Conservation (phyloP, 2,888 invertebrate genomes). For the Lasioglossum figueresi region DNA sequence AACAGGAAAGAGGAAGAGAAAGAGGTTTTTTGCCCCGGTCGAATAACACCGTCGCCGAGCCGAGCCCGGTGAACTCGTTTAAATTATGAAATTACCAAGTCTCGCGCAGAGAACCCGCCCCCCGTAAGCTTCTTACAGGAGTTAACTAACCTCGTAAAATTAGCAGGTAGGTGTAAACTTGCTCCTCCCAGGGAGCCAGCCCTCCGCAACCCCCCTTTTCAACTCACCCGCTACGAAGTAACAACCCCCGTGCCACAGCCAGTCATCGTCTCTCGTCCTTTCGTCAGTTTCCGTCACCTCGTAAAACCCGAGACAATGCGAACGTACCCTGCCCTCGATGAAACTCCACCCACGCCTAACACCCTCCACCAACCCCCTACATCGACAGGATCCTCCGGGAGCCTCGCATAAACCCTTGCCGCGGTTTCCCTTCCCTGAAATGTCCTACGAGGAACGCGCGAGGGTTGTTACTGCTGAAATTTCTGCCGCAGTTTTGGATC, state of each 20-base stretch:
- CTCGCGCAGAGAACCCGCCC: conserved; percentile 57
- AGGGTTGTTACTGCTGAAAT: conserved; percentile 20
- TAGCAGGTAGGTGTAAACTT: conserved; percentile 75
- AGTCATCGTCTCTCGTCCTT: conserved; percentile 11
- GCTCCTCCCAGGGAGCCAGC: conserved; percentile 50
- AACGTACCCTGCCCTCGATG: conserved; percentile 50
- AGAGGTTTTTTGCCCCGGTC: background rate
- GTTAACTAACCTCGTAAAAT: conserved; percentile 79
- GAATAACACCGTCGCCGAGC: conserved; percentile 24
- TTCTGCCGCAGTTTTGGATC: conserved; percentile 16
- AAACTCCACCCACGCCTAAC: conserved; percentile 13
- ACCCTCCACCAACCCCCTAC: conserved; percentile 11
- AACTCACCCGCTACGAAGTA: background rate
- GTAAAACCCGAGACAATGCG: conserved; percentile 72
- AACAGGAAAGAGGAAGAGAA: background rate
- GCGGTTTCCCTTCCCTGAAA: conserved; percentile 61
- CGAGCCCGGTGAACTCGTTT: conserved; percentile 59
- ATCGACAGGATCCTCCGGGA: background rate
- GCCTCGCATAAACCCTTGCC: conserved; percentile 37
- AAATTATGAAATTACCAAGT: conserved; percentile 75
- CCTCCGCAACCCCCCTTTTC: conserved; percentile 16
- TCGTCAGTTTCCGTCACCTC: conserved; percentile 66
- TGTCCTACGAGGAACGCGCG: conserved; percentile 30
- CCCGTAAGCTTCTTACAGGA: conserved; percentile 74
- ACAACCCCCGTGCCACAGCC: background rate